Conservation (phyloP, 2,888 invertebrate species). For the Stenchaetothrips biformis region DNA sequence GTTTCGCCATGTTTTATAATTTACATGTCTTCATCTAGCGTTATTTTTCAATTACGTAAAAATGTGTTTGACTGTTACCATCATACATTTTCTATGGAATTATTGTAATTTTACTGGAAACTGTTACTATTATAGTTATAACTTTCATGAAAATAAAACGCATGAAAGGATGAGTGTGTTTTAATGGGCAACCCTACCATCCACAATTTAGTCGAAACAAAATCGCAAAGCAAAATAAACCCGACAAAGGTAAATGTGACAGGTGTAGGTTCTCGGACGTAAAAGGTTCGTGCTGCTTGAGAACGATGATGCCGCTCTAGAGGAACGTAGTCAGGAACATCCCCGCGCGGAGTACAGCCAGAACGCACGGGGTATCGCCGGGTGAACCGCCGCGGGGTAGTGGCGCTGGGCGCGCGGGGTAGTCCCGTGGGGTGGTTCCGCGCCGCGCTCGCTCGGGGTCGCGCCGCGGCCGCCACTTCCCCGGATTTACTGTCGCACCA, state of each 20-base stretch:
- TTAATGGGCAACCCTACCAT: neutral
- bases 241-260: too few relatives aligned
- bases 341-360: neutral
- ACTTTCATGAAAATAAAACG: slow-evolving; percentile 19
- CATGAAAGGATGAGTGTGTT: neutral
- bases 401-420: neutral
- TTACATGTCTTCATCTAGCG: slow-evolving; percentile 7
- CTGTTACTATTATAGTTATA: slow-evolving; percentile 22
- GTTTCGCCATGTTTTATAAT: slow-evolving; percentile 21
- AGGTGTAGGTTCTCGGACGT: too few relatives aligned
- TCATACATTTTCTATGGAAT: slow-evolving; percentile 16
- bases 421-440: neutral
- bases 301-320: too few relatives aligned
- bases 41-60: slow-evolving; percentile 24
- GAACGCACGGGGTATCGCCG: neutral
- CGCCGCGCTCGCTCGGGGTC: neutral
- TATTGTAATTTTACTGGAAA: slow-evolving; percentile 24
- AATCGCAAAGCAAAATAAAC: too few relatives aligned
- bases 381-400: neutral
- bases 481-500: neutral
- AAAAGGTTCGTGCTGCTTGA: too few relatives aligned
- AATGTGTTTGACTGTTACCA: slow-evolving; percentile 19
- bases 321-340: too few relatives aligned
- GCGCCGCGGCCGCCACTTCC: neutral
- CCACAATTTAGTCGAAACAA: too few relatives aligned